Conservation (phyloP, 2,113 vertebrate species). For the Brachyistius frenatus region DNA sequence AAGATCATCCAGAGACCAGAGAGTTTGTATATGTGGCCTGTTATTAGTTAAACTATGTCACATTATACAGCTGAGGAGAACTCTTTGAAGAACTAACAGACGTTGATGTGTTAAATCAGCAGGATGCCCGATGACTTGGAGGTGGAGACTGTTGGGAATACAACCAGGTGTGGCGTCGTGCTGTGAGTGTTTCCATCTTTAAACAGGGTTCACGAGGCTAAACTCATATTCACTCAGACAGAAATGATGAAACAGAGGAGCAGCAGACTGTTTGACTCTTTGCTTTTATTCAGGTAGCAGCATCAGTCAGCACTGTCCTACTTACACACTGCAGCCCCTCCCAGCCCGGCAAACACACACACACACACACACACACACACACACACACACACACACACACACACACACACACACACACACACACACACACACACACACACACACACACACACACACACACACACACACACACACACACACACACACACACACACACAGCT, state of each 20-base stretch:
- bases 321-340: constrained; percentile 51
- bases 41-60: too few species aligned
- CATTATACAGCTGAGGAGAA: too few species aligned
- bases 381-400: constrained; percentile 13
- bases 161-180: not conserved
- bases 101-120: not conserved
- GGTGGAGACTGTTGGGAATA: not conserved
- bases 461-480: too few species aligned
- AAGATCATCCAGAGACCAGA: too few species aligned
- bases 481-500: constrained; percentile 23
- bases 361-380: constrained; percentile 14
- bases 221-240: constrained; percentile 13
- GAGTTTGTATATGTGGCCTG: too few species aligned
- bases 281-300: constrained; percentile 83
- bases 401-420: constrained; percentile 1
- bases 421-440: constrained; percentile 13
- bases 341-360: constrained; percentile 18
- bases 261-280: constrained; percentile 52
- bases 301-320: constrained; percentile 70
- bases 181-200: not conserved
- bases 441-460: constrained; percentile 34
- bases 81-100: constrained; percentile 1
- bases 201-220: constrained; percentile 3
- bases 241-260: constrained; percentile 16
- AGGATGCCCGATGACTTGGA: not conserved